Percentiles rank a stretch among this genome's conserved stretches.
Conservation (phyloP, 2,113 vertebrate species). For the Phrynosoma blainvillii region DNA sequence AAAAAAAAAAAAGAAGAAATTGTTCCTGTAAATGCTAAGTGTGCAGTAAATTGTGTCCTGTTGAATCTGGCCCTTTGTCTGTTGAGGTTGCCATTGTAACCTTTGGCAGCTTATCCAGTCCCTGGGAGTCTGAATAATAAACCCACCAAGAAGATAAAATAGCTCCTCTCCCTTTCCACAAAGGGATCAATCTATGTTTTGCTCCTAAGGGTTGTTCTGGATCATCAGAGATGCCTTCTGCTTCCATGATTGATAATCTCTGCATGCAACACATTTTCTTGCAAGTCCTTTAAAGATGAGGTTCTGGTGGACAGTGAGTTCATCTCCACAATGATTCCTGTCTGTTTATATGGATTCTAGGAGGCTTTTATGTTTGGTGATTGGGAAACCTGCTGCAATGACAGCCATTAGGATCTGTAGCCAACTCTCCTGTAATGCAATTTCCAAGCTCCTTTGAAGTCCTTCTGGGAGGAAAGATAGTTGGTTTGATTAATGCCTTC, state of each 20-base stretch:
- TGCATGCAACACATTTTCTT: neutral
- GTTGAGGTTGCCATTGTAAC: too few species aligned
- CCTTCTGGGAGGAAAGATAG: neutral
- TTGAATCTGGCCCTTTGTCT: too few species aligned
- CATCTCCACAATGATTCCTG: neutral
- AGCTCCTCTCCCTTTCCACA: neutral
- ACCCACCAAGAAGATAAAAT: too few species aligned
- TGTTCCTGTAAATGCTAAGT: too few species aligned
- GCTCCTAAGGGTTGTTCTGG: neutral
- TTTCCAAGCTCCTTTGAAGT: neutral
- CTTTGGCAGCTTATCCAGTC: too few species aligned
- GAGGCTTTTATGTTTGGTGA: neutral
- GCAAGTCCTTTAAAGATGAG: neutral
- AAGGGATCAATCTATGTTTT: neutral
- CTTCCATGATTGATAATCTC: too few species aligned
- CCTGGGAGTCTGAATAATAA: too few species aligned
- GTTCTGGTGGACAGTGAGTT: too few species aligned
- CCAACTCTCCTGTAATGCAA: neutral
- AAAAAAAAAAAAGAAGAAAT: too few species aligned
- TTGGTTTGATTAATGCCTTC: neutral
- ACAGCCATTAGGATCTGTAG: neutral
- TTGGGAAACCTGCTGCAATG: neutral
- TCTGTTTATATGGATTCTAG: too few species aligned
- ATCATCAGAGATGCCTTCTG: neutral
- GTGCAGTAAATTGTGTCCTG: too few species aligned